These are phyloP conservation scores for Anorthoa munda DNA, from an alignment of 2,888 invertebrate genomes.

Conservation along the genomic window DNA sequence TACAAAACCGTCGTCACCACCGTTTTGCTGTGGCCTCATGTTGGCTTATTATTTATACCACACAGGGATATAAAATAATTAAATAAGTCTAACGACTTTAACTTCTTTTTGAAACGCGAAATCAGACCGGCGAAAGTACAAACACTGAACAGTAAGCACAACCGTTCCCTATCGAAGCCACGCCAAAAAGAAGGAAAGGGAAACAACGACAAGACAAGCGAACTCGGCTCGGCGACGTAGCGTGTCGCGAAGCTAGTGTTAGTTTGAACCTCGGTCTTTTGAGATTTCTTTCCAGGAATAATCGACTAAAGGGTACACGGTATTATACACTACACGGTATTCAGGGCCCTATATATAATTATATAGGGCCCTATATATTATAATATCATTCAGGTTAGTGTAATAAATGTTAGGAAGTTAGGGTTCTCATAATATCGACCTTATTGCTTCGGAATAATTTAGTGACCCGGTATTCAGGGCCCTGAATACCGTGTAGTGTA, in stretches of 20 bases:
- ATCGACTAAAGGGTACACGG: no score
- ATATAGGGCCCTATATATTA: no score
- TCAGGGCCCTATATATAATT: no score
- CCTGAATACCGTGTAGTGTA: no score
- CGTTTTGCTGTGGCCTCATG: constrained; percentile 89
- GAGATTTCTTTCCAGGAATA: neutral
- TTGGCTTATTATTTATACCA: constrained; percentile 46
- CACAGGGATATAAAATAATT: constrained; percentile 13
- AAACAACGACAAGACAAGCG: constrained; percentile 46
- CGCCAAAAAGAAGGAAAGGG: constrained; percentile 83
- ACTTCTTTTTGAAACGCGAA: constrained; percentile 63
- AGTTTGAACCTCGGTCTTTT: constrained; percentile 40
- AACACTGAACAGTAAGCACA: constrained; percentile 49
- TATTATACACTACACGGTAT: no score
- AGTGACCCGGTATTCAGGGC: no score
- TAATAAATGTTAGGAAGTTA: no score
- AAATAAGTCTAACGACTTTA: neutral
- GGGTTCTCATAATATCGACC: no score
- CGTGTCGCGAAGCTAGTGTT: neutral
- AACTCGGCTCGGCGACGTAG: neutral
- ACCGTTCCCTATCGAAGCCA: constrained; percentile 78
- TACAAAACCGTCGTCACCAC: constrained; percentile 88
- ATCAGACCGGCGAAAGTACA: constrained; percentile 20
- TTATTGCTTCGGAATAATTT: no score
- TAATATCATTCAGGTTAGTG: no score